These are phyloP conservation scores for Steinernema feltiae DNA, from an alignment of 1,140 invertebrate species.

Conservation along the genomic window DNA sequence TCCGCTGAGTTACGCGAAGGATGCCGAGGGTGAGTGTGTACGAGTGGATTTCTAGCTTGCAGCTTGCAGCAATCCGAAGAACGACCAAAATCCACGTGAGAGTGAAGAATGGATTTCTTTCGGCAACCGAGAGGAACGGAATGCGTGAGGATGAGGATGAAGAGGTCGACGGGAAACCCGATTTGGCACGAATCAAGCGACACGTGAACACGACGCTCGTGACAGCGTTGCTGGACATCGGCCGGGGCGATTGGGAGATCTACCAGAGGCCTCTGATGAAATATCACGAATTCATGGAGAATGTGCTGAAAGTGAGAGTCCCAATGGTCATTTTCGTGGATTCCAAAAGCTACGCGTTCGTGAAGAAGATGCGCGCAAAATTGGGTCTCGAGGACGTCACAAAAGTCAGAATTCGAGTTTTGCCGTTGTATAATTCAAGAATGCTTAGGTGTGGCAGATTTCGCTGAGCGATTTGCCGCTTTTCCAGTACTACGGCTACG, in stretches of 20 bases:
- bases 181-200: not conserved
- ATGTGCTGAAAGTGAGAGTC: conserved; percentile 43
- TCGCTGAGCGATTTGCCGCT: conserved; percentile 47
- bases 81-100: not conserved
- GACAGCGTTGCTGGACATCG: conserved; percentile 47
- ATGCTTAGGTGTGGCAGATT: not conserved
- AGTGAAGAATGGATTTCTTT: not conserved
- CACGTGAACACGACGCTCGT: conserved; percentile 34
- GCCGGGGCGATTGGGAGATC: conserved; percentile 37
- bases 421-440: not conserved
- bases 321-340: conserved; percentile 56
- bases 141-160: not conserved
- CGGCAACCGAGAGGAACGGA: not conserved
- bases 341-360: conserved; percentile 45
- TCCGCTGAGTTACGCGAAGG: not conserved
- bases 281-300: conserved; percentile 50
- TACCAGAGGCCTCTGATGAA: conserved; percentile 42
- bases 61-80: not conserved
- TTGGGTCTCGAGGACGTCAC: conserved; percentile 42
- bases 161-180: not conserved
- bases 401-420: conserved; percentile 31
- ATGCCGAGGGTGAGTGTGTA: not conserved
- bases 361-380: conserved; percentile 32
- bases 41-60: not conserved
- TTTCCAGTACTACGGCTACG: conserved; percentile 34